Base-by-base conservation (phyloP, 2,797 vertebrate genomes). In the Pangasius sanitwongsei region DNA sequence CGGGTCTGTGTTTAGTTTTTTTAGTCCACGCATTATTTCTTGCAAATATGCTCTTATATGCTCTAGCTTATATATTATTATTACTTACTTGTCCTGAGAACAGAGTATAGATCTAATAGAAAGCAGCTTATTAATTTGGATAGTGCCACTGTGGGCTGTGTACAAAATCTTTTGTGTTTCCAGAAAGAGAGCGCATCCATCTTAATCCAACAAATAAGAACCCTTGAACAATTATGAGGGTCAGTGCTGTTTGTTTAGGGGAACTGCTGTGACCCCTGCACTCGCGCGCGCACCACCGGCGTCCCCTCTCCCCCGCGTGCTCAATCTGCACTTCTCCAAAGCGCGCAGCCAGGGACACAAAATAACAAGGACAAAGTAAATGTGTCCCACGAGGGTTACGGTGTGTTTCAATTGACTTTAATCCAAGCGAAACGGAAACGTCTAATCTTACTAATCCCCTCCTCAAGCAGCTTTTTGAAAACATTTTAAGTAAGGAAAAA, bases 191-290 rank as follows among this genome's bases (percentile, higher is more conserved):
- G 55, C 34, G 86, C 74, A 87, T 87, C 86, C 67, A 74, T 90
- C 83, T 85, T 90, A 87, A 87, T 87, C 82, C 86, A 85, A 37
- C 86, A 85, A 85, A 85, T 69, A 89, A 80, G 86, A 85, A 77
- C 83, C 63, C 89, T 85, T 85, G 83, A 87, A 87, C 89, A 87
- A 63, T 61, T 70, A 69, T 57, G 57, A 69, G 82, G 86, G 82
- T 86, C 77, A 83, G 31, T 63, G 48, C 37, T 88, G 70, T 87
- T 86, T 90, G 90, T 90, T 91, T 88, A 85, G 84, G 74, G 78
- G 69, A 89, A 86, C 85, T 86, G 90, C 88, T 89, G 92, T 95
- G 95, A 96, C 94, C 95, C 92, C 91, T 94, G 92, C 86, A 91
- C 93, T 89, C 89, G 78, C 93, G 91, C 93, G 91, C 92, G 92